Evolutionary conservation across 1,140 invertebrate species (phyloP).

Genomic region (Sogatella furcifera): DNA sequence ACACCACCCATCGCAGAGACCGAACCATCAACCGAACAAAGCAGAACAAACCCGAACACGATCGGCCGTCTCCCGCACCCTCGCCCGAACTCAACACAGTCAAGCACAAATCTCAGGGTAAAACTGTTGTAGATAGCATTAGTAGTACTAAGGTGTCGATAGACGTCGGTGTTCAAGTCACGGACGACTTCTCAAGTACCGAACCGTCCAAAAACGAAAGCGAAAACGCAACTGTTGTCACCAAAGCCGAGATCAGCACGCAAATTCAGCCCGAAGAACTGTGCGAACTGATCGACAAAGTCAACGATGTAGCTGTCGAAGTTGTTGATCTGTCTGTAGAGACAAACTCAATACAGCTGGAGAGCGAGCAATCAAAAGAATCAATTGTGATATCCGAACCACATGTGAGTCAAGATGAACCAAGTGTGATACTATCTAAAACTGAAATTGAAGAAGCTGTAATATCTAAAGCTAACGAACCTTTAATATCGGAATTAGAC

Average conservation of each 20-base stretch:
- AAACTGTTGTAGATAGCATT: slow-evolving; percentile 2
- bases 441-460: slow-evolving; percentile 3
- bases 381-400: no score
- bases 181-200: slow-evolving; percentile 3
- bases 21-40: not conserved
- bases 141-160: not conserved
- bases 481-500: no score
- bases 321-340: no score
- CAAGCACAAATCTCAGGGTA: slow-evolving; percentile 1
- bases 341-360: no score
- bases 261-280: no score
- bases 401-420: no score
- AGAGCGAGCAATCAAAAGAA: no score
- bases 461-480: not conserved
- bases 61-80: not conserved
- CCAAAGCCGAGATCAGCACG: no score
- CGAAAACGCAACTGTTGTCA: no score
- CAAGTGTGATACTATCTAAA: not conserved
- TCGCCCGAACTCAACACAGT: not conserved
- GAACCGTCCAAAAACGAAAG: not conserved
- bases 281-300: no score
- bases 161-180: slow-evolving; percentile 20
- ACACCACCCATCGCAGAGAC: not conserved
- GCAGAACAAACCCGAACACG: not conserved
- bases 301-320: no score